A percentile compares a stretch with the other conserved stretches of the same genome.
These are phyloP conservation scores for Nettapus auritus DNA, from an alignment of 2,113 vertebrate species.

Conservation along the genomic window DNA sequence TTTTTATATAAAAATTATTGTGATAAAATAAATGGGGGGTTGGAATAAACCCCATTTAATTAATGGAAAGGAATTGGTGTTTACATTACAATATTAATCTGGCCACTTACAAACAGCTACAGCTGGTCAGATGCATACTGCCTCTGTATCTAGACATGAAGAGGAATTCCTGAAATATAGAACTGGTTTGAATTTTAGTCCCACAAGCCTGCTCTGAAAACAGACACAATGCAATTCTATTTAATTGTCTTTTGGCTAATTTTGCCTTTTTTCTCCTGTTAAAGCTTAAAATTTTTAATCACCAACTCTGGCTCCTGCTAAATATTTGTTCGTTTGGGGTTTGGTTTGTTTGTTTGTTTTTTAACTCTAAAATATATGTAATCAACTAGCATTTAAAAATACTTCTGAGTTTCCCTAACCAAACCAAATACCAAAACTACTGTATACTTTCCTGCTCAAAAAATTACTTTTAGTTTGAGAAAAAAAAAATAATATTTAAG, in stretches of 20 bases:
- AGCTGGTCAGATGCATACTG: not conserved
- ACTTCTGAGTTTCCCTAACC: not conserved
- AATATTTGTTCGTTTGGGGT: not conserved
- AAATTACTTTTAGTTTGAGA: not conserved
- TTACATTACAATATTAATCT: not conserved
- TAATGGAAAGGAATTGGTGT: not conserved
- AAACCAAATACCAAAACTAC: not conserved
- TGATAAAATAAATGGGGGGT: not conserved
- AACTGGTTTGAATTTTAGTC: constrained; percentile 2
- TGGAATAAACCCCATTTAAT: not conserved
- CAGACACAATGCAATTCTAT: not conserved
- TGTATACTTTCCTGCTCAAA: not conserved
- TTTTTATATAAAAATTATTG: not conserved
- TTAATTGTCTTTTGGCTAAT: constrained; percentile 26
- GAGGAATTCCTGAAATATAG: not conserved
- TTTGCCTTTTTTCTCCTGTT: constrained; percentile 12
- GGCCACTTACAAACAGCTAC: not conserved
- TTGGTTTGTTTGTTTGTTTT: not conserved
- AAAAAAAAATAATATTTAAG: not conserved
- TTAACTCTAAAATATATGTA: not conserved
- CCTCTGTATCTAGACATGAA: not conserved
- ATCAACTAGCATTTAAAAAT: not conserved
- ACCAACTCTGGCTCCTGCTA: not conserved
- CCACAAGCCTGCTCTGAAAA: not conserved
- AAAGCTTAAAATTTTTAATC: not conserved